Evolutionary conservation across 92 coral and sea anemone species (phyloP).

Genomic region (Virgularia gustaviana): DNA sequence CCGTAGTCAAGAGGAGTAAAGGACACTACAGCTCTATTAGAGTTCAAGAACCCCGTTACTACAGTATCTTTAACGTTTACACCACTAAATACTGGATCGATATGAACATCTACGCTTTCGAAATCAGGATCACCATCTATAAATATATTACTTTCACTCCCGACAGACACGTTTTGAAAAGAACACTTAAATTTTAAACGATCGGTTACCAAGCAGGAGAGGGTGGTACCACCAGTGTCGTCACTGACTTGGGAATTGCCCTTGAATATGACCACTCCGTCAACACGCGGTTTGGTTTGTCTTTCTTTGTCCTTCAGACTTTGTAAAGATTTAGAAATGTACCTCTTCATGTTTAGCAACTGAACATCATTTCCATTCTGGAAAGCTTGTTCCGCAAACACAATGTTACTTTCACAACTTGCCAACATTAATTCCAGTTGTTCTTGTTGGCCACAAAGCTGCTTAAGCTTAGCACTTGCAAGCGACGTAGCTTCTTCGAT

Average conservation of each 20-base stretch:
- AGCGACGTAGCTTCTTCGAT: neutral
- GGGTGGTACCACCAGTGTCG: no score
- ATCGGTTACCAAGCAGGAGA: neutral
- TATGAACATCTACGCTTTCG: neutral
- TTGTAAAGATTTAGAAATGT: constrained; percentile 41
- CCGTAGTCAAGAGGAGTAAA: constrained; percentile 31
- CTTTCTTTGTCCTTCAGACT: constrained; percentile 25
- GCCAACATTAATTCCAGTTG: constrained; percentile 38
- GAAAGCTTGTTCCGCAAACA: constrained; percentile 50
- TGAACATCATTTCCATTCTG: constrained; percentile 54
- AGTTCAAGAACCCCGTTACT: constrained; percentile 20
- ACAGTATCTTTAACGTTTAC: constrained; percentile 1
- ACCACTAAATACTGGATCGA: constrained; percentile 29
- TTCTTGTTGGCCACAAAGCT: constrained; percentile 45
- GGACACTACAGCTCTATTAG: constrained; percentile 33
- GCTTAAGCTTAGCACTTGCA: constrained; percentile 31
- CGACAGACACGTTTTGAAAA: neutral
- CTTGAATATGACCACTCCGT: constrained; percentile 14
- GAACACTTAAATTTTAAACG: neutral
- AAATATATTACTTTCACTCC: neutral
- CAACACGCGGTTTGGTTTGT: constrained; percentile 39
- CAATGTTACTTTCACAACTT: constrained; percentile 44
- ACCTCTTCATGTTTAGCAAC: constrained; percentile 50
- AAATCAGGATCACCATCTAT: neutral
- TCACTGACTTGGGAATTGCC: neutral